Base-by-base conservation (phyloP, 1,140 invertebrate genomes). In the Caenorhabditis inopinata region DNA sequence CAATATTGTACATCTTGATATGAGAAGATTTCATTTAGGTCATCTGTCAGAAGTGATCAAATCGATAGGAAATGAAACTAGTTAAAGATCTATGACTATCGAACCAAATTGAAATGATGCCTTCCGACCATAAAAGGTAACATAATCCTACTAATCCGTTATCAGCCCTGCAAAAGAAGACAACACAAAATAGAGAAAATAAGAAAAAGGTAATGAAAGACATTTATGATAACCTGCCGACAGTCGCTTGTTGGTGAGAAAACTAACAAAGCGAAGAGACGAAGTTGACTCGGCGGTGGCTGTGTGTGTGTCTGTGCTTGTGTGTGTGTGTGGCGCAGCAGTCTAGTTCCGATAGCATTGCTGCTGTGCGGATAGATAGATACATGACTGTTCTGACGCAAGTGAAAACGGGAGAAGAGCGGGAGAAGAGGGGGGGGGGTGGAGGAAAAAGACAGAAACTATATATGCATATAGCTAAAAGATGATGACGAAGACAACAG, bases 171-270 rank as follows among this genome's bases (percentile, higher is more conserved):
- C 12, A 58, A 32, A 29, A 32, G n/a, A 16, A 32, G 51, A n/a
- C n/a, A n/a, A n/a, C n/a, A n/a, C n/a, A n/a, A n/a, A n/a, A n/a
- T 42, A n/a, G 27, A 6, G 51, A 25, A 42, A 68, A 21, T 7
- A 42, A 42, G 25, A 7, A 9, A 68, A 68, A 21, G 14, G 38
- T 42, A 42, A 42, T 42, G 38, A 42, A 68, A 68, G 58, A 32
- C 58, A 68, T 68, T 68, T 68, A 68, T 68, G 58, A 68, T 68
- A 68, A 68, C 58, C 58, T 68, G 58, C 58, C 58, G 58, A 68
- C 58, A 68, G 58, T 29, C 58, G n/a, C 35, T 32, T n/a, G 58
- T 68, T 68, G 58, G 58, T 68, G 58, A 42, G 58, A 68, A 38
- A 68, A 38, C 29, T 29, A 68, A 32, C n/a, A 68, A 25, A 68